Conservation (phyloP, 1,140 invertebrate genomes). For the Bombyx mandarina region DNA sequence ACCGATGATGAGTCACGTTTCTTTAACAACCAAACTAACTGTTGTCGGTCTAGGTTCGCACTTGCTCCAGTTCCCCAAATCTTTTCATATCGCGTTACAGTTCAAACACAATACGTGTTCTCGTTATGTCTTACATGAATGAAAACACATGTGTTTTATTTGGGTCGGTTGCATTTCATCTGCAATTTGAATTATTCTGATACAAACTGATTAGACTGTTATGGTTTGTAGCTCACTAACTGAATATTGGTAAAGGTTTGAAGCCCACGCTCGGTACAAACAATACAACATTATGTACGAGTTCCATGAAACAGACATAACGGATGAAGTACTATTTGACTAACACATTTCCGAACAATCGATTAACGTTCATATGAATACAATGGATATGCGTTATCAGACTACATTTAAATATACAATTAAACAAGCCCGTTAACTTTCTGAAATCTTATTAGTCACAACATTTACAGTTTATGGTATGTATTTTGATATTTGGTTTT, state of each 20-base stretch:
- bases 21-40: slow-evolving; percentile 37
- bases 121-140: slow-evolving; percentile 23
- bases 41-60: slow-evolving; percentile 43
- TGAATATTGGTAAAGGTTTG: slow-evolving; percentile 10
- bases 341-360: slow-evolving; percentile 23
- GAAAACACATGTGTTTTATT: slow-evolving; percentile 13
- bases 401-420: slow-evolving; percentile 22
- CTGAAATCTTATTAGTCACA: too few species aligned
- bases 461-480: too few species aligned
- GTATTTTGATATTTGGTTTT: too few species aligned
- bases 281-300: slow-evolving; percentile 44
- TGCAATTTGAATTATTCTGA: slow-evolving; percentile 1
- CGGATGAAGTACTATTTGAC: slow-evolving; percentile 24
- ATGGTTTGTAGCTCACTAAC: slow-evolving; percentile 19
- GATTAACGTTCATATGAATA: slow-evolving; percentile 44
- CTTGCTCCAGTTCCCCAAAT: slow-evolving; percentile 55
- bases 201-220: slow-evolving; percentile 3
- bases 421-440: slow-evolving; percentile 1
- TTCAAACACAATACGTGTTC: slow-evolving; percentile 29
- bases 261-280: slow-evolving; percentile 31
- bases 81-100: slow-evolving; percentile 43
- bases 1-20: slow-evolving; percentile 37
- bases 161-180: slow-evolving; percentile 9
- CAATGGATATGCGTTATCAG: slow-evolving; percentile 36
- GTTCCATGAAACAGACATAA: slow-evolving; percentile 31